Percentiles rank a stretch among this genome's conserved stretches.
These are phyloP conservation scores for Rhinophrynus dorsalis DNA, from an alignment of 2,797 vertebrate species.

Conservation along the genomic window DNA sequence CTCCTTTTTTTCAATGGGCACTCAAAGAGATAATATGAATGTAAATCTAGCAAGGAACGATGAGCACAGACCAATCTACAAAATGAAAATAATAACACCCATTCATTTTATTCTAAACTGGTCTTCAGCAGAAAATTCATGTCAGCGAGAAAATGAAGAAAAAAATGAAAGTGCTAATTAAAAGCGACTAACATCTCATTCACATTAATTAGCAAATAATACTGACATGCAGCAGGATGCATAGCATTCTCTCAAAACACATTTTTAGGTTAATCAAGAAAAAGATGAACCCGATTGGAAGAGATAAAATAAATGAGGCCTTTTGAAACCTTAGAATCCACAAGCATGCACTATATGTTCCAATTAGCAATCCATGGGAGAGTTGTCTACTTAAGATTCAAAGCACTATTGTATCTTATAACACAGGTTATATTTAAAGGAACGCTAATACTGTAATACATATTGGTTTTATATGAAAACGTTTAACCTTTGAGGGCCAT, in stretches of 20 bases:
- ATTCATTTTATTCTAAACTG: slow-evolving; percentile 17
- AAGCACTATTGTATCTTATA: too few relatives aligned
- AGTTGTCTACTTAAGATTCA: too few relatives aligned
- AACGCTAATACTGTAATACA: too few relatives aligned
- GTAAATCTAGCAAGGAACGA: slow-evolving; percentile 10
- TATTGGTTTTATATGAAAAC: too few relatives aligned
- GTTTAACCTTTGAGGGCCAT: too few relatives aligned
- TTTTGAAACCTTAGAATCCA: too few relatives aligned
- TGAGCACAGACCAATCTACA: background rate
- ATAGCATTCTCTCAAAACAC: background rate
- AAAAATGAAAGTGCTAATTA: slow-evolving; percentile 32
- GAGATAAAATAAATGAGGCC: too few relatives aligned
- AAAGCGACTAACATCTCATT: slow-evolving; percentile 13
- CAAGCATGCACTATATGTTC: too few relatives aligned
- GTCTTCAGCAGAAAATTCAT: background rate
- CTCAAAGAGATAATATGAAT: too few relatives aligned
- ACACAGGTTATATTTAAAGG: too few relatives aligned
- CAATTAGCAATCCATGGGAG: too few relatives aligned
- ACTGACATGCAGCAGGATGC: slow-evolving; percentile 6
- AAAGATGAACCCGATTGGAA: slow-evolving; percentile 3
- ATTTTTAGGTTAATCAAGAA: slow-evolving; percentile 1
- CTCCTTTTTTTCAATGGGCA: too few relatives aligned
- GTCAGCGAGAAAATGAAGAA: slow-evolving; percentile 15
- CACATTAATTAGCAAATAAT: slow-evolving; percentile 6
- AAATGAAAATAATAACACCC: background rate